Evolutionary conservation across 2,797 vertebrate genomes (phyloP).

Genomic region (Enteromius paludinosus): DNA sequence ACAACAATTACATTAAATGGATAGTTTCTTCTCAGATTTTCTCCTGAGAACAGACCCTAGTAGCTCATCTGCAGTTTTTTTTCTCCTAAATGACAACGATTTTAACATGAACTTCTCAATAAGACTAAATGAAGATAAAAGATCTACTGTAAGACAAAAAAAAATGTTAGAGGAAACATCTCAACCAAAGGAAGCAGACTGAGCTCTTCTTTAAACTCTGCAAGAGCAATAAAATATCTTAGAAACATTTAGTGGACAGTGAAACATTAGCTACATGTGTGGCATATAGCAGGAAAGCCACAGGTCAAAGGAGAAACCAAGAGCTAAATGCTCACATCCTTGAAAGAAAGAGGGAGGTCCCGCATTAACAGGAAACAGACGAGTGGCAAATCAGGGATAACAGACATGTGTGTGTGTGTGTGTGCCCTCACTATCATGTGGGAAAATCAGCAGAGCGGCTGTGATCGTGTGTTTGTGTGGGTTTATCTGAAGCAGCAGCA

Average conservation of each 20-base stretch:
- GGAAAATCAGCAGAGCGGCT: conserved; percentile 54
- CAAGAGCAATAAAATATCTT: not conserved
- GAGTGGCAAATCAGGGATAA: not conserved
- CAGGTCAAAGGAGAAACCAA: conserved; percentile 28
- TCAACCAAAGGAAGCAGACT: not conserved
- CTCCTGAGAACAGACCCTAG: not conserved
- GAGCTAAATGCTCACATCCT: conserved; percentile 27
- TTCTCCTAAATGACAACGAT: too few species aligned
- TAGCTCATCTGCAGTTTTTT: not conserved
- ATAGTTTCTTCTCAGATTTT: not conserved
- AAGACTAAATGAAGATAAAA: not conserved
- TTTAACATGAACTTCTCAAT: not conserved
- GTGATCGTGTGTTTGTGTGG: conserved; percentile 9
- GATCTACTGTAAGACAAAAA: not conserved
- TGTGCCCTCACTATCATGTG: conserved; percentile 52
- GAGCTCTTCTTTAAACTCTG: not conserved
- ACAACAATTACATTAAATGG: not conserved
- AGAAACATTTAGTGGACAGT: not conserved
- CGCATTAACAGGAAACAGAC: conserved; percentile 38
- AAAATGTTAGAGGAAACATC: not conserved
- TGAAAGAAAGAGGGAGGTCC: not conserved
- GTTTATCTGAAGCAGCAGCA: conserved; percentile 48
- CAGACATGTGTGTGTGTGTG: not conserved
- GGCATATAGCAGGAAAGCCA: conserved; percentile 9
- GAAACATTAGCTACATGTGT: conserved; percentile 21